Conservation (phyloP, 1,140 invertebrate genomes). For the Drusus annulatus region DNA sequence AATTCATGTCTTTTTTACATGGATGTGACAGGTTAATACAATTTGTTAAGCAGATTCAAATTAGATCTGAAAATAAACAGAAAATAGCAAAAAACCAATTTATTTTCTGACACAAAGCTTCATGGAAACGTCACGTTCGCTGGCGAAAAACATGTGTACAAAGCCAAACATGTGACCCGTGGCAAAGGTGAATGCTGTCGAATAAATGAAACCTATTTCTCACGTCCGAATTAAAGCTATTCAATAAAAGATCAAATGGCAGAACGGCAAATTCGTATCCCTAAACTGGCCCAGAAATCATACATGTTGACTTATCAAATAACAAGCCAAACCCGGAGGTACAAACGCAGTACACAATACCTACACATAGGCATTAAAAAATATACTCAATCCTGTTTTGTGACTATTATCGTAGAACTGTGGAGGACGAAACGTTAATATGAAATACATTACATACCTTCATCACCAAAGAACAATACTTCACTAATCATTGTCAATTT, state of each 20-base stretch:
- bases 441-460: too few relatives aligned
- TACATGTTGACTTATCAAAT: too few relatives aligned
- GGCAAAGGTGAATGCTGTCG: neutral
- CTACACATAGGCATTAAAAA: too few relatives aligned
- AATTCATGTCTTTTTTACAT: too few relatives aligned
- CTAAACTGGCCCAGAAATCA: neutral
- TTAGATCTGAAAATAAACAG: neutral
- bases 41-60: neutral
- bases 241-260: slow-evolving; percentile 11
- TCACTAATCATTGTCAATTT: too few relatives aligned
- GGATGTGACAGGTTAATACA: too few relatives aligned
- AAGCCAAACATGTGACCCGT: neutral
- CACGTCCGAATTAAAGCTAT: slow-evolving; percentile 8
- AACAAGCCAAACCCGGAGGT: too few relatives aligned
- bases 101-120: neutral
- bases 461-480: too few relatives aligned
- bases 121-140: slow-evolving; percentile 4
- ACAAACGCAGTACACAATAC: too few relatives aligned
- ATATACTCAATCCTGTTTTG: too few relatives aligned
- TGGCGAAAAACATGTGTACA: slow-evolving; percentile 2
- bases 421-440: too few relatives aligned
- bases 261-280: neutral
- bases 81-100: neutral
- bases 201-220: slow-evolving; percentile 32
- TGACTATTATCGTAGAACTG: too few relatives aligned